phyloP scores from a whole-genome alignment of 2,888 invertebrate genomes.

The Actias luna region DNA sequence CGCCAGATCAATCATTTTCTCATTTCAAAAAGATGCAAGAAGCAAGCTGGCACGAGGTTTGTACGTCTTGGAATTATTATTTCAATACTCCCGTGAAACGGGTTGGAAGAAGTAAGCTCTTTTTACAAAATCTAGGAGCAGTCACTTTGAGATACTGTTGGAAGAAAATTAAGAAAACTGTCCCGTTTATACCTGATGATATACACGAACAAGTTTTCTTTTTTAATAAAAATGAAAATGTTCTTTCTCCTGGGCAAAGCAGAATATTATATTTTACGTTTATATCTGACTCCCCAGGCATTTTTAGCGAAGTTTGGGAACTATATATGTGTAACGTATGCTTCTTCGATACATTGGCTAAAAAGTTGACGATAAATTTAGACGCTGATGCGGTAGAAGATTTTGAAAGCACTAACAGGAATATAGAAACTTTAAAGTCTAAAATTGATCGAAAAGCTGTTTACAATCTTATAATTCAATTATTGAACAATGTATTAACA shows the following conservation, averaged over 20 bases:
- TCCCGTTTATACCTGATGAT: constrained; percentile 56
- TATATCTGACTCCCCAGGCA: constrained; percentile 56
- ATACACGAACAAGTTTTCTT: constrained; percentile 69
- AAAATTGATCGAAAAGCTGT: constrained; percentile 48
- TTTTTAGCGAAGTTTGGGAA: constrained; percentile 74
- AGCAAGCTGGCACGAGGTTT: constrained; percentile 49
- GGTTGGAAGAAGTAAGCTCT: constrained; percentile 59
- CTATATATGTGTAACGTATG: constrained; percentile 64
- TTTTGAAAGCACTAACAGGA: constrained; percentile 35
- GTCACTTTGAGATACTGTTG: constrained; percentile 73
- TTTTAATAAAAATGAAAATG: constrained; percentile 80
- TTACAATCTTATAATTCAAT: constrained; percentile 37
- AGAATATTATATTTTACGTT: constrained; percentile 73
- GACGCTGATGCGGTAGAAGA: constrained; percentile 61
- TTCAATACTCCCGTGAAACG: constrained; percentile 58
- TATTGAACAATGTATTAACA: constrained; percentile 45
- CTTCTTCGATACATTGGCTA: constrained; percentile 53
- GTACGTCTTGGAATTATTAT: constrained; percentile 66
- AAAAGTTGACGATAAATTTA: constrained; percentile 56
- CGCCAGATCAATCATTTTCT: constrained; percentile 40
- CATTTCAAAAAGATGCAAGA: constrained; percentile 41
- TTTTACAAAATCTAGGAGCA: constrained; percentile 77
- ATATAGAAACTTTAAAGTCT: constrained; percentile 44
- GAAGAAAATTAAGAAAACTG: constrained; percentile 59
- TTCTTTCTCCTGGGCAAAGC: constrained; percentile 75